A percentile compares a stretch with the other conserved stretches of the same genome.
These are phyloP conservation scores for Malachius bipustulatus DNA, from an alignment of 2,888 invertebrate genomes.

Conservation along the genomic window DNA sequence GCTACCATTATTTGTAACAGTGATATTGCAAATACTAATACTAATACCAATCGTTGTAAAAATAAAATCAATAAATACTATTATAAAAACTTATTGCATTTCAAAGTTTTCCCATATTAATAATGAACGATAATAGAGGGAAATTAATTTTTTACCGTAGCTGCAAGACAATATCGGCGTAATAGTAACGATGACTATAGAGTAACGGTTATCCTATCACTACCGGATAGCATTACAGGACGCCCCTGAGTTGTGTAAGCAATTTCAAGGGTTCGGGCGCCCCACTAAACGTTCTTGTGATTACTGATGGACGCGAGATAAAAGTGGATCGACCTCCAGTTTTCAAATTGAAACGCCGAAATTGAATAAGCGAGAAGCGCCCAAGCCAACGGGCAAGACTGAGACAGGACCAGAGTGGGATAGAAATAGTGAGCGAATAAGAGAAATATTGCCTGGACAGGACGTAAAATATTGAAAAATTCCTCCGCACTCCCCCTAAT, in stretches of 20 bases:
- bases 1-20: no score
- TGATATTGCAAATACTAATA: no score
- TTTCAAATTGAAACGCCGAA: constrained; percentile 33
- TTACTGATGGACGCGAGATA: constrained; percentile 3
- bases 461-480: constrained; percentile 32
- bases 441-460: constrained; percentile 29
- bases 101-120: no score
- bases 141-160: no score
- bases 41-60: no score
- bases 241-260: constrained; percentile 2
- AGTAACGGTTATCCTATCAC: no score
- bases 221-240: no score
- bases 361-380: constrained; percentile 31
- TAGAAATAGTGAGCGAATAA: constrained; percentile 24
- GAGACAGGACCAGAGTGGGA: constrained; percentile 15
- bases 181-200: no score
- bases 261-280: constrained; percentile 1
- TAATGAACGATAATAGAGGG: no score
- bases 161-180: no score
- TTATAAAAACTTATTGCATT: no score
- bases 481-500: constrained; percentile 29
- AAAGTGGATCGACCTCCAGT: constrained; percentile 27
- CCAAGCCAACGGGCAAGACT: constrained; percentile 12
- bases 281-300: constrained; percentile 3
- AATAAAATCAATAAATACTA: no score